Evolutionary conservation across 2,888 invertebrate genomes (phyloP), one percentile per base, ranked within the genome.

Genomic region (Tenthredo livida): DNA sequence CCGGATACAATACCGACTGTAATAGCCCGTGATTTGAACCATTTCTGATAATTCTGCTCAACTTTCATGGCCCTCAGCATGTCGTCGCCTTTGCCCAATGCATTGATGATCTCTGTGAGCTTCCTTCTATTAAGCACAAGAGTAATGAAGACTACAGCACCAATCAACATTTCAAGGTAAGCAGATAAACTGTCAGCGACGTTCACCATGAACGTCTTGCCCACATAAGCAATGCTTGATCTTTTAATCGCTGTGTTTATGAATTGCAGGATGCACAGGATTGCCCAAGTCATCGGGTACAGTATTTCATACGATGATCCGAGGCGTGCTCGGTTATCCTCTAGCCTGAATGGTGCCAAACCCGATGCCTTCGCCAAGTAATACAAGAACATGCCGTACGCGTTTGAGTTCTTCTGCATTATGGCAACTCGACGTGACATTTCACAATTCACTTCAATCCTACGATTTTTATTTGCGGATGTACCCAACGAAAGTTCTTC

Each of bases 381-480:
- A 50, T 77, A 77, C 29, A 77, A 73, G 43, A 43, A 73, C 54
- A 29, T 25, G 21, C 7, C 25, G 77, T 25, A 77, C 12, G n/a
- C 7, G 25, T 54, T 54, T n/a, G 43, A 5, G 21, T 25, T 17
- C 5, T 33, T 17, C 2, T 33, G 6, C 15, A 17, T 67, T 33
- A 33, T 67, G 0, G 6, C 9, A 29, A 33, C 67, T 25, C 4
- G 61, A 61, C 25, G 2, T 25, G 61, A 25, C 25, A 61, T 61
- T 61, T 25, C 25, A 61, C 25, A 12, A 61, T 61, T 61, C 21
- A 12, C 10, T 25, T 21, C 9, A 9, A 25, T n/a, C 25, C 3
- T 61, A 25, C 9, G 5, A 25, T 12, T 21, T 25, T 10, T 4
- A 61, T 10, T 25, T 3, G 21, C 21, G 2, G 21, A 21, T 61